Evolutionary conservation across 35 echinoderm and acorn worm genomes (phyloP), one percentile per base, ranked within the genome.

Genomic region (Lytechinus variegatus): DNA sequence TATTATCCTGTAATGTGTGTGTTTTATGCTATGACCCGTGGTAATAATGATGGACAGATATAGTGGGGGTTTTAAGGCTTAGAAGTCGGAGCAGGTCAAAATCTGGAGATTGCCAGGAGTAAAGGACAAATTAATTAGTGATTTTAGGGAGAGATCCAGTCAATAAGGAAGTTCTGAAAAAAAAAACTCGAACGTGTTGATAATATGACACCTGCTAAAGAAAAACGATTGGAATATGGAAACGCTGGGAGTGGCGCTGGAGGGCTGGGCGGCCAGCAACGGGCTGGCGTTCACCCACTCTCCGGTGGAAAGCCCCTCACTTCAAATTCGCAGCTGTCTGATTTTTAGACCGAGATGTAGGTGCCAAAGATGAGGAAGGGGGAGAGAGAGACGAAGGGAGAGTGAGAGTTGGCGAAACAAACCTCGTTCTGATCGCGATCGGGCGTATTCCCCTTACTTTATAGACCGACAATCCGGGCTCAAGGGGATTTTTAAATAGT

Each of bases 121-220:
- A 79, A 79, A 79, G 66, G 66, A 79, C 66, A 21, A 24, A 79
- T 79, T 79, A 79, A 79, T 79, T 79, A 79, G 66, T 79, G 66
- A 79, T 79, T 79, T 79, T 79, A 79, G 66, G 66, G 66, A 24
- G 66, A 79, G 66, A 79, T 79, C 66, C 66, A 79, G 66, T 79
- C 66, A 7, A 14, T 24, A 79, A 79, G n/a, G 66, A 79, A 79
- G 66, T 79, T 79, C 66, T 79, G 10, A 79, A 79, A 54, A 54
- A 28, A 79, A 79, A 54, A 54, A 28, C 52, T 52, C 54, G 53
- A 57, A 55, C 92, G 54, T 93, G 92, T 93, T 93, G 55, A 93
- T 57, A 93, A 93, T 93, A 93, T 93, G 92, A 93, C 92, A 93
- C 92, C 92, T 93, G 92, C 53, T 54, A 54, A 90, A 90, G 88